A percentile compares a stretch with the other conserved stretches of the same genome.
Evolutionary conservation across 2,113 vertebrate species (phyloP).

Genomic region (Laterallus jamaicensis): DNA sequence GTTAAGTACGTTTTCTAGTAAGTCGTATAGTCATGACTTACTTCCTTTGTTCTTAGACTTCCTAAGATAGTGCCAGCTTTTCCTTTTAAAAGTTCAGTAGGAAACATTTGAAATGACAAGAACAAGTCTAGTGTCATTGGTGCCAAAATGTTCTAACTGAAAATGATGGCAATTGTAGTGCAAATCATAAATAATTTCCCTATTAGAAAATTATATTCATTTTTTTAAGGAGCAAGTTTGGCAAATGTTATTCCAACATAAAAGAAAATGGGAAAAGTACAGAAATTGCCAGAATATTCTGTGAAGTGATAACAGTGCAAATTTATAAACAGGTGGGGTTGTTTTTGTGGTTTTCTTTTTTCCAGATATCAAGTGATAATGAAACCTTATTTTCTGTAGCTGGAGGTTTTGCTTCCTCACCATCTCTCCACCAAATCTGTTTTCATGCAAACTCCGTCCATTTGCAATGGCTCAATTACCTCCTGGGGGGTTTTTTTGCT

Average conservation of each 20-base stretch:
- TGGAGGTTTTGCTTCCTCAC: neutral
- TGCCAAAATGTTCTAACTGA: conserved; percentile 15
- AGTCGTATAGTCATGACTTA: conserved; percentile 1
- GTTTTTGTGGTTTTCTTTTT: neutral
- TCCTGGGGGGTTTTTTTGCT: neutral
- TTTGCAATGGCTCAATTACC: neutral
- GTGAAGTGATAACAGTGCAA: neutral
- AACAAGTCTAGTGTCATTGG: neutral
- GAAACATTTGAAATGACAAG: conserved; percentile 47
- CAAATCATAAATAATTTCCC: neutral
- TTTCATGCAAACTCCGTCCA: fast-evolving
- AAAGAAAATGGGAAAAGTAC: neutral
- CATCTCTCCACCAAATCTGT: neutral
- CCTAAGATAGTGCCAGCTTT: conserved; percentile 13
- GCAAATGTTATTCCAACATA: neutral
- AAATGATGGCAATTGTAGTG: neutral
- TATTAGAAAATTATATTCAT: neutral
- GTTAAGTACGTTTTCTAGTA: neutral
- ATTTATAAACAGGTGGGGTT: neutral
- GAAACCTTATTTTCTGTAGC: neutral
- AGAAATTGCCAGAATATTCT: neutral
- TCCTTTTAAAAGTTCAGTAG: conserved; percentile 30
- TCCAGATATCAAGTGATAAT: neutral
- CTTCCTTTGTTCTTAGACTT: conserved; percentile 42
- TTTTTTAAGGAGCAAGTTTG: neutral